Evolutionary conservation across 2,113 vertebrate species (phyloP).

Genomic region (Rattus rattus): DNA sequence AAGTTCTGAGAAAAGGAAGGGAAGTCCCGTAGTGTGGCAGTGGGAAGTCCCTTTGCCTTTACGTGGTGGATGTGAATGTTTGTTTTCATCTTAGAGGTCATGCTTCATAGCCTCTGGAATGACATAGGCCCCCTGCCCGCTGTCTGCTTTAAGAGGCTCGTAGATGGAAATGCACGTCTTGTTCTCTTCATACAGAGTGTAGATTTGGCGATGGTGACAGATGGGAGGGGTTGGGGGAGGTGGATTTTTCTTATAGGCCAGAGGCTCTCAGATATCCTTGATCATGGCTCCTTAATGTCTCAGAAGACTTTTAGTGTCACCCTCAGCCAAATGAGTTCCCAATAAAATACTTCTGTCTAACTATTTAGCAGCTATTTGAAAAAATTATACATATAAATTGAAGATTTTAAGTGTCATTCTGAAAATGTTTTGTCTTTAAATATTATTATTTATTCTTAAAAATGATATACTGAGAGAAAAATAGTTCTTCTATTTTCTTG

Average conservation of each 20-base stretch:
- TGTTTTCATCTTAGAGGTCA: background rate
- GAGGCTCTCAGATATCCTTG: background rate
- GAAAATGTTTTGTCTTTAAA: constrained; percentile 19
- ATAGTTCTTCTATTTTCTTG: background rate
- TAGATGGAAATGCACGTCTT: background rate
- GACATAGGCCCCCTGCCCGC: background rate
- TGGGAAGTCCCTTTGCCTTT: background rate
- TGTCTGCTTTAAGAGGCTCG: background rate
- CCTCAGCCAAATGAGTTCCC: background rate
- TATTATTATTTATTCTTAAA: constrained; percentile 38
- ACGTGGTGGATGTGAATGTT: background rate
- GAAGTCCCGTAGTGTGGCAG: background rate
- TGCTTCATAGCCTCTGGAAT: background rate
- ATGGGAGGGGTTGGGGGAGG: background rate
- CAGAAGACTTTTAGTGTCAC: background rate
- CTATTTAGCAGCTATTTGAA: background rate
- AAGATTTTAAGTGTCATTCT: background rate
- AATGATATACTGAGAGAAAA: background rate
- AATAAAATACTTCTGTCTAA: background rate
- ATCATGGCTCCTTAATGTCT: background rate
- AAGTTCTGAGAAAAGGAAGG: too few species aligned
- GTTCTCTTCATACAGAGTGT: background rate
- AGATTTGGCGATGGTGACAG: background rate
- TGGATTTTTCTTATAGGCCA: background rate
- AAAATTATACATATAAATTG: background rate